Evolutionary conservation across 2,888 invertebrate species (phyloP).

Genomic region (Kryphioiulus occultus): DNA sequence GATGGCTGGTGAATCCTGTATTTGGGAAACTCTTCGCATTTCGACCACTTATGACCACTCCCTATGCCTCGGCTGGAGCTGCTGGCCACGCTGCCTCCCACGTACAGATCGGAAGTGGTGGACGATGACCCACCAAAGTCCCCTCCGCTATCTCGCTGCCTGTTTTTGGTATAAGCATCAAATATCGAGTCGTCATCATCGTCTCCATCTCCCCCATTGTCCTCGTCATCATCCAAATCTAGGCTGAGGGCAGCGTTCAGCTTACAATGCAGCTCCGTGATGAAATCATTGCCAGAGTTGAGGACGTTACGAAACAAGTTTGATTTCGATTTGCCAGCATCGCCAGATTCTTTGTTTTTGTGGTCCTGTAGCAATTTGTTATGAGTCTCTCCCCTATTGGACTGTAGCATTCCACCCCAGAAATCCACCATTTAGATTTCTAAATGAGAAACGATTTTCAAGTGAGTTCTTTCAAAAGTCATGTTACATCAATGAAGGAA

Average conservation of each 20-base stretch:
- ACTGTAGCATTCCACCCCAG: constrained; percentile 53
- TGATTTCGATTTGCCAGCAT: constrained; percentile 53
- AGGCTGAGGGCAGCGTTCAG: constrained; percentile 58
- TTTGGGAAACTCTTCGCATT: constrained; percentile 31
- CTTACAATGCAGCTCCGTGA: constrained; percentile 61
- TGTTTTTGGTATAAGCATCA: constrained; percentile 49
- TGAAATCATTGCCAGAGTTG: constrained; percentile 66
- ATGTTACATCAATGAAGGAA: too few species aligned
- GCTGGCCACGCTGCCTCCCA: constrained; percentile 27
- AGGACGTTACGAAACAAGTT: constrained; percentile 65
- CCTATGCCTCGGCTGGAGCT: background rate
- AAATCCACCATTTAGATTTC: constrained; percentile 53
- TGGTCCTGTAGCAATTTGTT: constrained; percentile 1
- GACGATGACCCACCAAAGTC: constrained; percentile 48
- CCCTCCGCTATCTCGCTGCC: constrained; percentile 49
- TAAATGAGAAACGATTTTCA: background rate
- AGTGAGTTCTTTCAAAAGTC: too few species aligned
- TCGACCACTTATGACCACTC: background rate
- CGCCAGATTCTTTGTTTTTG: background rate
- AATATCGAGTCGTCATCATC: constrained; percentile 44
- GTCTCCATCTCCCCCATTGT: constrained; percentile 26
- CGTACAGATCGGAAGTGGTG: constrained; percentile 17
- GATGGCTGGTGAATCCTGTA: constrained; percentile 33
- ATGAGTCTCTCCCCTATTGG: background rate
- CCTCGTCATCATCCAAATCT: constrained; percentile 45